Evolutionary conservation across 2,113 vertebrate species (phyloP).

Genomic region (Ceyx margarethae): DNA sequence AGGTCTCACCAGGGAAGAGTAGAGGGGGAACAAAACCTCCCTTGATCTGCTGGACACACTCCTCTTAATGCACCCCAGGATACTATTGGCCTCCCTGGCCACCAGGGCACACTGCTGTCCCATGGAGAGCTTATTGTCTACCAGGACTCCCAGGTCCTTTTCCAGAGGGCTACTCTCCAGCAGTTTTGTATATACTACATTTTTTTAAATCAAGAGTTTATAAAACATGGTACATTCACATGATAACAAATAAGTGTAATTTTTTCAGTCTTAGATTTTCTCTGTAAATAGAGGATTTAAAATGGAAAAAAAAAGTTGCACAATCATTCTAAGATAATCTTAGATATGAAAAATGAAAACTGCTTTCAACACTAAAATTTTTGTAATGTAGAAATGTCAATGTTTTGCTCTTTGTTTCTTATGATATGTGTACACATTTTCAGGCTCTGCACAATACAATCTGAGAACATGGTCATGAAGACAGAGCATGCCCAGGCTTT

Average conservation of each 20-base stretch:
- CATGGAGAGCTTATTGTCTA: too few relatives aligned
- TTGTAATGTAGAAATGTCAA: background rate
- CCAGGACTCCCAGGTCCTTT: too few relatives aligned
- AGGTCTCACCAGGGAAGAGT: too few relatives aligned
- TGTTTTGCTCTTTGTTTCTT: background rate
- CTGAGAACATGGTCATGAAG: conserved; percentile 82
- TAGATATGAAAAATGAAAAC: background rate
- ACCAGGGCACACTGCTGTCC: too few relatives aligned
- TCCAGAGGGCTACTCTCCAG: too few relatives aligned
- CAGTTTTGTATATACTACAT: too few relatives aligned
- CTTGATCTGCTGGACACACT: too few relatives aligned
- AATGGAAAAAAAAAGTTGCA: background rate
- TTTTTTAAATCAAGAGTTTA: background rate
- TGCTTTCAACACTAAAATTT: background rate
- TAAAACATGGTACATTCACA: background rate
- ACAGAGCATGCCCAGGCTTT: conserved; percentile 84
- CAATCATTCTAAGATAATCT: background rate
- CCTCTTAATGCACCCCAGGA: too few relatives aligned
- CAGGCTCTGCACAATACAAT: conserved; percentile 77
- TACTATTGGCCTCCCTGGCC: too few relatives aligned
- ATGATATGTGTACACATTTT: background rate
- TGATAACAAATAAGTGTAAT: background rate
- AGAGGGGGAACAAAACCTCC: too few relatives aligned
- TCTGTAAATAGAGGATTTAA: background rate
- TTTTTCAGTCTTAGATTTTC: background rate